Evolutionary conservation across 2,797 vertebrate species (phyloP).

Genomic region (Phyllotis vaccarum): DNA sequence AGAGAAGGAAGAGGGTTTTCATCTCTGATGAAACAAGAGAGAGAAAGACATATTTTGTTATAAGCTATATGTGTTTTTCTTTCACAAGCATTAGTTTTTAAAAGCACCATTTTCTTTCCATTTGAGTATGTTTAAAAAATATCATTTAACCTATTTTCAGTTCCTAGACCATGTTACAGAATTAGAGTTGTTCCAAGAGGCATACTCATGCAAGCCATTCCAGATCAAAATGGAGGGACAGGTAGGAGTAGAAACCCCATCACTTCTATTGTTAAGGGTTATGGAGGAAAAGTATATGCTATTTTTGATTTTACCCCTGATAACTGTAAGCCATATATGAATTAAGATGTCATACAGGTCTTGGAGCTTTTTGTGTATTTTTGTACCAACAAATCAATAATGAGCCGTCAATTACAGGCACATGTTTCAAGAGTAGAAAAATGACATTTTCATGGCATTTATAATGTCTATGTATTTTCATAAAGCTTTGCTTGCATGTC

Average conservation of each 20-base stretch:
- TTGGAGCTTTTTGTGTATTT: constrained; percentile 49
- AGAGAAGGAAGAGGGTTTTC: constrained; percentile 77
- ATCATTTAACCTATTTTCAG: constrained; percentile 57
- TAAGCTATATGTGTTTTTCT: constrained; percentile 4
- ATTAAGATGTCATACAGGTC: constrained; percentile 54
- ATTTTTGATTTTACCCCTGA: not conserved
- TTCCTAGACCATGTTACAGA: constrained; percentile 1
- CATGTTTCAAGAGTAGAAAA: constrained; percentile 43
- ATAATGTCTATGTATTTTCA: constrained; percentile 55
- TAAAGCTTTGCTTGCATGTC: constrained; percentile 63
- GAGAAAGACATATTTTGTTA: constrained; percentile 78
- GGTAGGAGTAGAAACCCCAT: not conserved
- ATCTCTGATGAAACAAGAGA: constrained; percentile 64
- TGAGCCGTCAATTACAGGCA: constrained; percentile 40
- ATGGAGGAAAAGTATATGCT: constrained; percentile 23
- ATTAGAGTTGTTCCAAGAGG: not conserved
- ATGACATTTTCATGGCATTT: constrained; percentile 66
- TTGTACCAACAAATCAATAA: constrained; percentile 68
- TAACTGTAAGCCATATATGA: constrained; percentile 31
- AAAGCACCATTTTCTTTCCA: not conserved
- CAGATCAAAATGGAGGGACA: constrained; percentile 22
- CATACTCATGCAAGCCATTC: not conserved
- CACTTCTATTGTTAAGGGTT: not conserved
- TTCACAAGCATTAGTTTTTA: constrained; percentile 12
- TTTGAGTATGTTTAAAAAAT: not conserved